These are phyloP conservation scores for Eonycteris spelaea DNA, from an alignment of 2,113 vertebrate genomes.

Conservation along the genomic window DNA sequence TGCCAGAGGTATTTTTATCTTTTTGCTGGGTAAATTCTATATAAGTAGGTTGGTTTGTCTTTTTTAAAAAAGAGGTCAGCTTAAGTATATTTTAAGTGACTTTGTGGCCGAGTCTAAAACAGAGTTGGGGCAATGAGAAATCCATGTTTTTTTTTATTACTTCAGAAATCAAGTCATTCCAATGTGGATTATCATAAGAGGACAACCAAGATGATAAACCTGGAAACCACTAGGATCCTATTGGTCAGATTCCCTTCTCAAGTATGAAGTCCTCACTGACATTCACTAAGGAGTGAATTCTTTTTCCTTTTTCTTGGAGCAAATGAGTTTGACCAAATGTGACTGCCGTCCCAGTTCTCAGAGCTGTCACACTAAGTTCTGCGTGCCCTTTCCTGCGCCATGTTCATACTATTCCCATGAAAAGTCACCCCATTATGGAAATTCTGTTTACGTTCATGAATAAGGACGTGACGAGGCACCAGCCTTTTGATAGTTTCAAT, in stretches of 20 bases:
- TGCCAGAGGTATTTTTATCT: not conserved
- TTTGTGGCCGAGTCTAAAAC: not conserved
- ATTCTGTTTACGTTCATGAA: not conserved
- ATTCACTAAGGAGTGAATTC: not conserved
- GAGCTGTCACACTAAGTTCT: not conserved
- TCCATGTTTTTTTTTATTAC: not conserved
- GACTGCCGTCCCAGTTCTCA: not conserved
- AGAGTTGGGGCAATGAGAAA: not conserved
- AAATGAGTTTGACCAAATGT: not conserved
- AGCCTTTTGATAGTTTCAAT: not conserved
- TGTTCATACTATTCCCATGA: not conserved
- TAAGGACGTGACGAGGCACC: not conserved
- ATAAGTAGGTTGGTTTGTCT: not conserved
- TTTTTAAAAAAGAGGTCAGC: not conserved
- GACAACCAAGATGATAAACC: not conserved
- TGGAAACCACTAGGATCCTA: not conserved
- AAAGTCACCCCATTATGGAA: slow-evolving; percentile 10
- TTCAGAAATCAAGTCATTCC: not conserved
- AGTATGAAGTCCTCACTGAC: not conserved
- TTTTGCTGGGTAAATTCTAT: not conserved
- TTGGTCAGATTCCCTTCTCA: not conserved
- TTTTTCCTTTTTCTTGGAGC: not conserved
- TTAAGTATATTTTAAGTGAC: not conserved
- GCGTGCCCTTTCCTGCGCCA: not conserved
- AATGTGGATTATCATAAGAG: not conserved